Base-by-base conservation (phyloP, 1,140 invertebrate genomes). In the Maconellicoccus hirsutus region DNA sequence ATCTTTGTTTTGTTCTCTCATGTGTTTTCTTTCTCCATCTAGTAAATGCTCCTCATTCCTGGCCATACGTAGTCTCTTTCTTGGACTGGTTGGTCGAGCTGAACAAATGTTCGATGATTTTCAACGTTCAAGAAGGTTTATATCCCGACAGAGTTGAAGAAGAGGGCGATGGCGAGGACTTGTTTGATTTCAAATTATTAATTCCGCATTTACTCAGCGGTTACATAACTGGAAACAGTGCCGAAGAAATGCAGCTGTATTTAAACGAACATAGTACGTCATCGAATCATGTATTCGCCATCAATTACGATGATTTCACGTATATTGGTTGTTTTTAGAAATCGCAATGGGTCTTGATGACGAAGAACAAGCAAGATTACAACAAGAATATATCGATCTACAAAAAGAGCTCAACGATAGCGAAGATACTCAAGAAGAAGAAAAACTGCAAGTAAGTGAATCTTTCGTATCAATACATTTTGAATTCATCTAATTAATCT, bases 21-120 rank as follows among this genome's bases (percentile, higher is more conserved):
- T 10, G 26, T 26, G 6, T 69, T 19, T 69, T 16, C 6, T 59
- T 19, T 52, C 1, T 70, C n/a, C n/a, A n/a, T 22, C 1, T n/a
- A 70, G 70, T 70, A 1, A 70, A 70, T 52, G 33, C 70, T 25
- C 70, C 70, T 16, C 70, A 70, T 70, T 39, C 70, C 21, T 70
- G 70, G 70, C 70, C 70, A 7, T 33, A 70, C 19, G 70, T 70
- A 1, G 33, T 70, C 12, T 38, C 33, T 16, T 52, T 70, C 21
- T 26, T 70, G 16, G 10, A 21, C n/a, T 70, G 38, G 29, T 52
- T 70, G 21, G 70, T 70, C 14, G 70, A 70, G 23, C 1, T 70
- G n/a, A 39, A 42, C 25, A 8, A 8, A 23, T 3, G 2, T 21
- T 70, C 22, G 1, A 38, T 16, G 8, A 38, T n/a, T 22, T 70